phyloP scores from a whole-genome alignment of 1,140 invertebrate species.

The Ylistrum balloti region DNA sequence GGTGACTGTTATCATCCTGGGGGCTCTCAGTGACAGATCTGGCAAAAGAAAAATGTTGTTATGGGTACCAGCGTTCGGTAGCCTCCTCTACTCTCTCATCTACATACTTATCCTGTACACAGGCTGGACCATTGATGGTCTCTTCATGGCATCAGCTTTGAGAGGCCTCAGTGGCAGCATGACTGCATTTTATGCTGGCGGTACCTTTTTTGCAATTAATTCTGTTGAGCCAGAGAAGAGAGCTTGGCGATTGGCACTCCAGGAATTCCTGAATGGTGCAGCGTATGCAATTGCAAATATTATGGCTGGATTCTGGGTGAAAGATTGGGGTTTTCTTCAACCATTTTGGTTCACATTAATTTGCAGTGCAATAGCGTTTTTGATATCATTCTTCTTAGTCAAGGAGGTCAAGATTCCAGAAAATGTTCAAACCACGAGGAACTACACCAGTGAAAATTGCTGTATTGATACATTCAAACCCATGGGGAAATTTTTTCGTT shows the following conservation, averaged over 20 bases:
- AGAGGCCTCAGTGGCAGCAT: slow-evolving; percentile 79
- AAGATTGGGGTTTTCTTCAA: slow-evolving; percentile 73
- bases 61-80: slow-evolving; percentile 77
- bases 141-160: slow-evolving; percentile 79
- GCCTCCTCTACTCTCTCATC: slow-evolving; percentile 74
- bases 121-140: slow-evolving; percentile 77
- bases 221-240: slow-evolving; percentile 73
- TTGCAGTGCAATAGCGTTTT: slow-evolving; percentile 73
- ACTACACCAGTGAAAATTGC: slow-evolving; percentile 72
- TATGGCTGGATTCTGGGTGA: slow-evolving; percentile 80
- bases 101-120: slow-evolving; percentile 79
- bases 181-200: slow-evolving; percentile 77
- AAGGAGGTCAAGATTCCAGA: slow-evolving; percentile 67
- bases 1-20: slow-evolving; percentile 77
- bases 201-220: slow-evolving; percentile 78
- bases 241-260: slow-evolving; percentile 75
- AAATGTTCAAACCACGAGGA: slow-evolving; percentile 52
- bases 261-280: slow-evolving; percentile 78
- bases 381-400: slow-evolving; percentile 77
- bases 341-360: slow-evolving; percentile 79
- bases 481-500: slow-evolving; percentile 75
- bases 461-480: slow-evolving; percentile 77
- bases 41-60: slow-evolving; percentile 75
- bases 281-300: slow-evolving; percentile 79
- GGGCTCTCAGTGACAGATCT: slow-evolving; percentile 78